Conservation (phyloP, 2,113 vertebrate genomes). For the Eurypyga helias region DNA sequence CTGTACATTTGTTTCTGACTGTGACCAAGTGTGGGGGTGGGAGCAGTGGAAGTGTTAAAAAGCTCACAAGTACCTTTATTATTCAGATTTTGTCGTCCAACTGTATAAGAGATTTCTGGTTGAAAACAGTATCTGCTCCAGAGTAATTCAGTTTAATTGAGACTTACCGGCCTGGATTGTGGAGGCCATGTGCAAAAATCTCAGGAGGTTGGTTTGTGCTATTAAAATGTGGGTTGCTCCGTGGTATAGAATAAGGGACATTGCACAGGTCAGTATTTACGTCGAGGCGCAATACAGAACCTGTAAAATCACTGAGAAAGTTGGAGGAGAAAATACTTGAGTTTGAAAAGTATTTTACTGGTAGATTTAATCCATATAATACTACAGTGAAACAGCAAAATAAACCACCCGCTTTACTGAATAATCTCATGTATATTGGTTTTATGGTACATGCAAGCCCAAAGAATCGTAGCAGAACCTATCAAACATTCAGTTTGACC, state of each 20-base stretch:
- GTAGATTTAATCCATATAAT: background rate
- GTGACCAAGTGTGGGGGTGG: background rate
- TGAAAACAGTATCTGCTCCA: background rate
- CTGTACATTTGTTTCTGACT: background rate
- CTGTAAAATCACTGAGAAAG: constrained; percentile 94
- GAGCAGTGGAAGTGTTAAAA: background rate
- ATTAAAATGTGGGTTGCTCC: constrained; percentile 96
- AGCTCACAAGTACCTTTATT: background rate
- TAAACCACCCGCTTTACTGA: background rate
- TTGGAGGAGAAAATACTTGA: constrained; percentile 8
- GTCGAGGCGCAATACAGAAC: constrained; percentile 93
- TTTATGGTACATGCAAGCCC: background rate
- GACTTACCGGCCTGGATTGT: constrained; percentile 93
- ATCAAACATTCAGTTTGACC: background rate
- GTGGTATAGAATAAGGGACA: constrained; percentile 90
- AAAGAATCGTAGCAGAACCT: background rate
- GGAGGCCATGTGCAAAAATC: constrained; percentile 96
- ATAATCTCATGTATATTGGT: background rate
- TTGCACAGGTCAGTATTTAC: constrained; percentile 90
- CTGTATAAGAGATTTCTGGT: background rate
- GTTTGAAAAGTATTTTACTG: background rate
- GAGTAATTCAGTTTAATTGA: background rate
- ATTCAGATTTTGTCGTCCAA: background rate
- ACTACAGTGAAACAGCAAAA: background rate
- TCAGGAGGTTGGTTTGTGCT: constrained; percentile 98